Base-by-base conservation (phyloP, 1,140 invertebrate species). In the Cryptotermes secundus region DNA sequence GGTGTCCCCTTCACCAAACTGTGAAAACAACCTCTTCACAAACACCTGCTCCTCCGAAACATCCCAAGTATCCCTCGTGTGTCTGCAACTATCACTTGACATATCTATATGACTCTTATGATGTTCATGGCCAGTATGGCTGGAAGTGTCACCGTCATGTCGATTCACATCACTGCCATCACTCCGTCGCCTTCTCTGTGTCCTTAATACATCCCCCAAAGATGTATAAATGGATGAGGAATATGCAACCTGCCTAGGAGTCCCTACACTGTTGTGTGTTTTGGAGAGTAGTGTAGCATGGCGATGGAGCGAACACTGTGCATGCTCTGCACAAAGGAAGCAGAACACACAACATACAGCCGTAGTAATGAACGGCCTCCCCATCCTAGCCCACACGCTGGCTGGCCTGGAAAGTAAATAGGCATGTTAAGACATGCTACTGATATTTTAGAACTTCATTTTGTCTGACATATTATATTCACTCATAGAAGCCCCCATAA, bases 1-100 rank as follows among this genome's bases (percentile, higher is more conserved):
- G 31, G 90, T 93, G 80, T 92, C 91, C 10, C 91, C 92, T 85
- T 89, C 87, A 85, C 91, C 90, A 85, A 90, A 91, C 86, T 90
- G 83, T 36, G 87, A 87, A 87, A 93, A 92, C 24, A 93, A 89
- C 86, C 91, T 90, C 81, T 91, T 89, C 12, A 90, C 87, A 84
- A 90, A 91, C 34, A 87, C 86, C 36, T 88, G 82, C 22, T 79
- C 87, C 7, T 89, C 88, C 79, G 88, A 90, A 31, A 89, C 88
- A 88, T 88, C 90, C 86, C 2, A 12, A 3, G 12, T 14, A 65
- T 65, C 59, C n/a, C 59, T 26, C n/a, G 19, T 65, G n/a, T 65
- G 26, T 12, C 59, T 26, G 12, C 3, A 65, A 65, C 59, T 31
- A 9, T 19, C 16, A 14, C 16, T 19, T 49, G 45, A 49, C 9